These are phyloP conservation scores for Phrynocephalus forsythii DNA, from an alignment of 2,797 vertebrate genomes.

Conservation along the genomic window DNA sequence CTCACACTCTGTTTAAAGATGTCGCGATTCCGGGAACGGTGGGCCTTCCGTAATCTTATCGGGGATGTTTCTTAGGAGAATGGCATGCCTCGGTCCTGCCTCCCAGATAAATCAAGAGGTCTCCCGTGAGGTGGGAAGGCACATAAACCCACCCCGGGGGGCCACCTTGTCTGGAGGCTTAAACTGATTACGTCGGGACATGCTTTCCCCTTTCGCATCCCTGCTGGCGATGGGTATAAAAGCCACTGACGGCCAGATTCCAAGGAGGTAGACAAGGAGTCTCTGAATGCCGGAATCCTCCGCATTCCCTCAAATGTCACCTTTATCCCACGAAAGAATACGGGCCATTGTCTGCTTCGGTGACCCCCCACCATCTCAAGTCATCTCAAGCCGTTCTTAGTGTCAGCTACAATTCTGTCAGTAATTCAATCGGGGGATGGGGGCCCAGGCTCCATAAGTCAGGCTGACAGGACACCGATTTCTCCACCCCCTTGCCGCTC, in stretches of 20 bases:
- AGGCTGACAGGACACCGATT: conserved; percentile 67
- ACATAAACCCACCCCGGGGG: conserved; percentile 42
- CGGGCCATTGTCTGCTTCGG: conserved; percentile 84
- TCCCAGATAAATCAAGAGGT: conserved; percentile 2
- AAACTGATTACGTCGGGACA: conserved; percentile 40
- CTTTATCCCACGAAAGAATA: conserved; percentile 88
- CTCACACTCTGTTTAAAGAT: neutral
- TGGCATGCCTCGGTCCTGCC: neutral
- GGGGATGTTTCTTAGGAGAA: neutral
- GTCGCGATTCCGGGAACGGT: neutral
- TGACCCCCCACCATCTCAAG: conserved; percentile 81
- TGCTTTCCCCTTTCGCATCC: conserved; percentile 34
- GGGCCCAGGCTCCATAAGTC: conserved; percentile 77
- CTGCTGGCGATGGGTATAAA: conserved; percentile 34
- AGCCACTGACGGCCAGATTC: conserved; percentile 37
- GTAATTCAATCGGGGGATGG: conserved; percentile 83
- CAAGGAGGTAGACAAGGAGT: conserved; percentile 74
- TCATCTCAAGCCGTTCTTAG: conserved; percentile 91
- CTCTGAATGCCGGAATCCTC: conserved; percentile 79
- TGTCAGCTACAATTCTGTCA: conserved; percentile 91
- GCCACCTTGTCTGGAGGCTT: conserved; percentile 27
- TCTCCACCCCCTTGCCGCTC: conserved; percentile 68
- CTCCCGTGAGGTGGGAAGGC: conserved; percentile 33
- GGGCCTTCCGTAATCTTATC: neutral
- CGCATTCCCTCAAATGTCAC: conserved; percentile 84